Percentiles rank a stretch among this genome's conserved stretches.
phyloP scores from a whole-genome alignment of 2,888 invertebrate genomes.

The Ophion obscuratus region DNA sequence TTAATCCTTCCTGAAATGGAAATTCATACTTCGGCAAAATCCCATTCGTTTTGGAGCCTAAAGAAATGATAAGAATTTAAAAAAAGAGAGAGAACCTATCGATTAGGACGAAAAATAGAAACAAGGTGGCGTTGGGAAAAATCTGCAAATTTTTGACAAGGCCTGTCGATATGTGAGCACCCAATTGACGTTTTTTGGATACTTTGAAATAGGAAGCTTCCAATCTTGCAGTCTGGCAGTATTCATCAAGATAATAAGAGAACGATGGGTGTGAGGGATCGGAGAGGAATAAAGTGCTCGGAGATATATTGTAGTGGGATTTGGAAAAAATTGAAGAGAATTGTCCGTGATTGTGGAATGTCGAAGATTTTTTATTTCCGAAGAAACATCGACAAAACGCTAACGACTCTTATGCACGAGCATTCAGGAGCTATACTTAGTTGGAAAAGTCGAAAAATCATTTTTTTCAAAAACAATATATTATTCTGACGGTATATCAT shows the following conservation, averaged over 20 bases:
- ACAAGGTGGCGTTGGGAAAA: background rate
- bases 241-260: background rate
- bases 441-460: no score
- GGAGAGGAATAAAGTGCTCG: background rate
- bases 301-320: background rate
- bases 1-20: constrained; percentile 28
- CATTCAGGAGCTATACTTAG: background rate
- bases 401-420: background rate
- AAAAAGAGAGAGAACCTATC: background rate
- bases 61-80: constrained; percentile 3
- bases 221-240: background rate
- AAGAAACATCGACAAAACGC: background rate
- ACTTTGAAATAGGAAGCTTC: background rate
- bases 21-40: constrained; percentile 10
- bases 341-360: no score
- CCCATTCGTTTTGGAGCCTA: background rate
- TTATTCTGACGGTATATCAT: no score
- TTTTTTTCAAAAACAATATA: no score
- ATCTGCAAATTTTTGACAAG: background rate
- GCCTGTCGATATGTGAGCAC: background rate
- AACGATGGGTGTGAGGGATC: background rate
- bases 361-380: background rate
- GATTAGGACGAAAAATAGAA: background rate
- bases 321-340: background rate
- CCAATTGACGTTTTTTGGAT: background rate